Conservation (phyloP, 2,113 vertebrate genomes). For the Coptodon rendalli region DNA sequence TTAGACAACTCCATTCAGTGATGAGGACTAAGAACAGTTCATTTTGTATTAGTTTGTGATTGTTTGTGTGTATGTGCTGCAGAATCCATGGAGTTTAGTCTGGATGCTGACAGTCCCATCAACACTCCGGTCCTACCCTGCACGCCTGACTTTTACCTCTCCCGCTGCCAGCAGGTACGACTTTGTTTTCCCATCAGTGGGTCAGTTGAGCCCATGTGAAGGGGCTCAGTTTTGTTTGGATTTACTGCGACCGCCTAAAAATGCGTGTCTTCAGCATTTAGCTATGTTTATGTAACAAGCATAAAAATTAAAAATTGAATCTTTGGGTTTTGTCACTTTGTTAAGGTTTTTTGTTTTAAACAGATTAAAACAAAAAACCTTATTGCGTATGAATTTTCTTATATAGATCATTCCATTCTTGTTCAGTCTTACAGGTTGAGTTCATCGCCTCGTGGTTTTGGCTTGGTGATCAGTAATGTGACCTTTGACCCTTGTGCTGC, state of each 20-base stretch:
- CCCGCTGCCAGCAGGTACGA: slow-evolving; percentile 78
- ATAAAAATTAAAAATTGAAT: not conserved
- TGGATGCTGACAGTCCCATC: slow-evolving; percentile 83
- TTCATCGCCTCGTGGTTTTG: slow-evolving; percentile 83
- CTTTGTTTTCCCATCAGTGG: not conserved
- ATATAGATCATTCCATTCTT: not conserved
- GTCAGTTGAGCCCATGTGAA: not conserved
- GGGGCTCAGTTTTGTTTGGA: not conserved
- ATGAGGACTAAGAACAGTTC: not conserved
- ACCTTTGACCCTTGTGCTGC: slow-evolving; percentile 74
- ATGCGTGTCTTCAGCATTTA: not conserved
- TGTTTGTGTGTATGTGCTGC: slow-evolving; percentile 3
- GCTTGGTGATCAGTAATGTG: slow-evolving; percentile 89
- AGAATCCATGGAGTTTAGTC: slow-evolving; percentile 79
- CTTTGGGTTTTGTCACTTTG: not conserved
- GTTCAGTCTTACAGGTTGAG: slow-evolving; percentile 83
- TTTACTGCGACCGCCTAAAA: not conserved
- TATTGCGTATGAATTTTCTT: not conserved
- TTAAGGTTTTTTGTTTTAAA: not conserved
- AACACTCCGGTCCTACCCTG: slow-evolving; percentile 77
- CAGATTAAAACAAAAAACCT: not conserved
- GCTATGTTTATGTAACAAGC: not conserved
- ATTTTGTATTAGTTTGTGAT: not conserved
- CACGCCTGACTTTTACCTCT: slow-evolving; percentile 80
- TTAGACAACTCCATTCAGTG: not conserved